A percentile compares a stretch with the other conserved stretches of the same genome.
Evolutionary conservation across 2,113 vertebrate genomes (phyloP).

Genomic region (Mustelus asterias): DNA sequence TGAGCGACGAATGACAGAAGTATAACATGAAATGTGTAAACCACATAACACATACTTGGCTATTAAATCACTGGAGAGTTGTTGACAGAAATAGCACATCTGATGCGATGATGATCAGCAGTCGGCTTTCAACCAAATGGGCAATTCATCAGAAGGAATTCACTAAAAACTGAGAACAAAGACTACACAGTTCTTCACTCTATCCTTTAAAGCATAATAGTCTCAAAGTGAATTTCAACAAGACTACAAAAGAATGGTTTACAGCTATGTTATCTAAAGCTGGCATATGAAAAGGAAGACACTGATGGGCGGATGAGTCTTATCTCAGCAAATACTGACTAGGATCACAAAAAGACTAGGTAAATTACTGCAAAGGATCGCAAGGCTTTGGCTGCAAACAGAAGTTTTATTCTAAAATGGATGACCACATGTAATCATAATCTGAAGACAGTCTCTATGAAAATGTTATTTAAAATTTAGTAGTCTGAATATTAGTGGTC

Average conservation of each 20-base stretch:
- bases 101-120: slow-evolving; percentile 24
- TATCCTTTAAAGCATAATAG: not conserved
- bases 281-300: not conserved
- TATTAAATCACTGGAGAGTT: slow-evolving; percentile 21
- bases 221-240: slow-evolving; percentile 18
- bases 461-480: not conserved
- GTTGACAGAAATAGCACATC: not conserved
- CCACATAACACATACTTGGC: not conserved
- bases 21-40: not conserved
- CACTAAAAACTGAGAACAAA: slow-evolving; percentile 28
- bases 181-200: not conserved
- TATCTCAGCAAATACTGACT: slow-evolving; percentile 18
- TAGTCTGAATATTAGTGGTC: not conserved
- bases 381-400: not conserved
- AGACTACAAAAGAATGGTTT: slow-evolving; percentile 29
- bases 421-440: not conserved
- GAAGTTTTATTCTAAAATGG: not conserved
- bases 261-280: not conserved
- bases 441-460: not conserved
- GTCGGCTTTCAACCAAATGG: not conserved
- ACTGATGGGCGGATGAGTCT: not conserved
- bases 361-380: not conserved
- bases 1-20: not conserved
- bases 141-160: slow-evolving; percentile 26
- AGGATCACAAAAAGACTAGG: not conserved